phyloP scores from a whole-genome alignment of 2,113 vertebrate species.

The Larimichthys crocea region DNA sequence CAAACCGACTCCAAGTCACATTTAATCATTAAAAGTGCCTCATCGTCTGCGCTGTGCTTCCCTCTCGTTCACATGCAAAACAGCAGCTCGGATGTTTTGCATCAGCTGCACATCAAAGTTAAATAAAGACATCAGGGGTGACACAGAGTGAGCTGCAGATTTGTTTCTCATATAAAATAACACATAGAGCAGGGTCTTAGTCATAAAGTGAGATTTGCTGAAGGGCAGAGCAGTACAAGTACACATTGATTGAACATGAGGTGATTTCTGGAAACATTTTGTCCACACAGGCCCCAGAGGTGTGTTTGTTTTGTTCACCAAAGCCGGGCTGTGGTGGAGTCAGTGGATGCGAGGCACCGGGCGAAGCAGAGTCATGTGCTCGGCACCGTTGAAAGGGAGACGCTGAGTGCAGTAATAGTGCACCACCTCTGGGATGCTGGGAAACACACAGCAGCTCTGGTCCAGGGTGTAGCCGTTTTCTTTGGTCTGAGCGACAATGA shows the following conservation, averaged over 20 bases:
- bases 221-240: neutral
- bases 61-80: constrained; percentile 66
- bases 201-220: neutral
- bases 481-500: constrained; percentile 93
- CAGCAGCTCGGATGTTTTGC: constrained; percentile 61
- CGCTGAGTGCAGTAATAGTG: constrained; percentile 88
- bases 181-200: neutral
- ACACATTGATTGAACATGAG: constrained; percentile 28
- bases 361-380: constrained; percentile 91
- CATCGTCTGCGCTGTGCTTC: constrained; percentile 1
- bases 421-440: constrained; percentile 91
- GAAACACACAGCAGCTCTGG: constrained; percentile 89
- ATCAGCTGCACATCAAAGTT: constrained; percentile 54
- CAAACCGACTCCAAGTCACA: constrained; percentile 27
- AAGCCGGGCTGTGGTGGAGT: constrained; percentile 22
- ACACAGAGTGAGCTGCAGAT: constrained; percentile 1
- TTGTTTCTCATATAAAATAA: constrained; percentile 6
- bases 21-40: constrained; percentile 54
- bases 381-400: constrained; percentile 90
- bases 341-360: constrained; percentile 82
- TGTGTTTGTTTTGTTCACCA: constrained; percentile 46
- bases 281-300: constrained; percentile 22
- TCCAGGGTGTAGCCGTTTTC: constrained; percentile 90
- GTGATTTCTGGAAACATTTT: constrained; percentile 14
- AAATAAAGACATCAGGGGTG: constrained; percentile 17